These are phyloP conservation scores for Trogon melanurus DNA, from an alignment of 2,113 vertebrate genomes.

Conservation along the genomic window DNA sequence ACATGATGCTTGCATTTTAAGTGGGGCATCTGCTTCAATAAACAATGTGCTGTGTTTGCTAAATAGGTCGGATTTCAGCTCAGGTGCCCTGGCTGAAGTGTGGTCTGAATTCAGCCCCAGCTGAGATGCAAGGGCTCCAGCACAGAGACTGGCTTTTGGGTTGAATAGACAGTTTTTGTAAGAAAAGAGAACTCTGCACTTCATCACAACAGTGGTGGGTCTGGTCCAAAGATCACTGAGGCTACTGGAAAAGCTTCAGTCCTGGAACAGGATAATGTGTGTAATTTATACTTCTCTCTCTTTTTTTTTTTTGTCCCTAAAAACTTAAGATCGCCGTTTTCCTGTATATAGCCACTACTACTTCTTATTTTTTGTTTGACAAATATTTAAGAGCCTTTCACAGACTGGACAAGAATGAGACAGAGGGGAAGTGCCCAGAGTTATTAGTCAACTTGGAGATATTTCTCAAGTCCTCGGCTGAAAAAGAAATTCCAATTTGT, in stretches of 20 bases:
- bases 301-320: not conserved
- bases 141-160: not conserved
- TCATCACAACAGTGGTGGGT: not conserved
- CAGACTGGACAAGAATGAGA: not conserved
- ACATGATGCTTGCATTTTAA: conserved; percentile 16
- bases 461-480: not conserved
- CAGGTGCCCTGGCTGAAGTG: not conserved
- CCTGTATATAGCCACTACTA: not conserved
- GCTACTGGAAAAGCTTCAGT: not conserved
- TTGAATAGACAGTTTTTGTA: not conserved
- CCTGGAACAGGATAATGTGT: not conserved
- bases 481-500: not conserved
- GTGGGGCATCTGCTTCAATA: not conserved
- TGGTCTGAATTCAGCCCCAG: not conserved
- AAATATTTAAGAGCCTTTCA: not conserved
- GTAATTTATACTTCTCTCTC: not conserved
- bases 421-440: not conserved
- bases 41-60: not conserved
- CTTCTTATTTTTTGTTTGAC: not conserved
- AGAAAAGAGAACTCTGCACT: not conserved
- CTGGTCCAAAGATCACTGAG: not conserved
- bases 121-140: not conserved
- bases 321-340: not conserved
- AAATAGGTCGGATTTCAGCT: conserved; percentile 2
- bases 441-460: not conserved